Base-by-base conservation (phyloP, 2,113 vertebrate genomes). In the Leuciscus idus region DNA sequence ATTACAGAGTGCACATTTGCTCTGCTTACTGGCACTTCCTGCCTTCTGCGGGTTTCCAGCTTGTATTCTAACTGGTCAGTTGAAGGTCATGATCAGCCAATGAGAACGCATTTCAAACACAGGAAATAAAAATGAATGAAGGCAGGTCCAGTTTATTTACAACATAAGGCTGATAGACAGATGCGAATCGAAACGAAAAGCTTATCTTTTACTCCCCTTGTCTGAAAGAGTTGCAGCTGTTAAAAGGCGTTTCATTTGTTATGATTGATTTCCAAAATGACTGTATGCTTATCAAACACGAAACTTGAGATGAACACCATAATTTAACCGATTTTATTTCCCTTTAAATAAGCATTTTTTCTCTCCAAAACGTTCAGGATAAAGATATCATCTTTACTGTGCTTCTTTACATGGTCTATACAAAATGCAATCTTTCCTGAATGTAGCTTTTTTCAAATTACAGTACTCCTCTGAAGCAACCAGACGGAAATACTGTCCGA, bases 81-180 rank as follows among this genome's bases (percentile, higher is more conserved):
- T 87, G 77, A 94, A 94, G 87, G 88, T 66, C 85, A 91, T 88
- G 84, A 92, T 9, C 1, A 91, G 84, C 90, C 93, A 93, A 92
- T 93, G 93, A 91, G 92, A 93, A 94, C 94, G 91, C 74, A 88
- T 92, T 93, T 93, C 91, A 94, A 96, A 93, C 91, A 94, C 62
- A 28, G 84, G n/a, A 86, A 92, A 91, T 95, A 89, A 92, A 85
- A 90, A 57, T 3, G n/a, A 85, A 72, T 0, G 87, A 95, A 96
- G 96, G 96, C 96, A 95, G 95, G 95, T 92, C 93, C 94, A 93
- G 95, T 96, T 95, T 98, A 96, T 98, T 89, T 98, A 97, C 98
- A 98, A 90, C 96, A 95, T 98, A 98, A 98, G 97, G 97, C 98
- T 96, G 96, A 96, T 95, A 96, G 95, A 96, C 95, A 90, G 91